A percentile compares a stretch with the other conserved stretches of the same genome.
Evolutionary conservation across 2,113 vertebrate genomes (phyloP).

Genomic region (Cyprinodon variegatus): DNA sequence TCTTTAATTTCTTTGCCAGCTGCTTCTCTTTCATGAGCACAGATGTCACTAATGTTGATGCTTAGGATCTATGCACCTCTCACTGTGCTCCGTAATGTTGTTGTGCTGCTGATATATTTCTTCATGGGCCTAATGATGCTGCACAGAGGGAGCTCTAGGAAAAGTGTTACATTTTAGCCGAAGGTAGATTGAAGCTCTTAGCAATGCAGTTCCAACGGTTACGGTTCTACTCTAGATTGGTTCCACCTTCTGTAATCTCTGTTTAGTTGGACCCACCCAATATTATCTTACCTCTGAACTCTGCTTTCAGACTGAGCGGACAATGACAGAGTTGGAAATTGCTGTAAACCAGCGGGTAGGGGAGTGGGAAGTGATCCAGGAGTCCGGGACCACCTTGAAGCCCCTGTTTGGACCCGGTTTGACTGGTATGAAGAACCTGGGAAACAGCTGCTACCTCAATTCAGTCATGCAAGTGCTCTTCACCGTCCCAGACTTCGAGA

Average conservation of each 20-base stretch:
- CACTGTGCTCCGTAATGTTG: conserved; percentile 37
- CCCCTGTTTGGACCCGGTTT: conserved; percentile 92
- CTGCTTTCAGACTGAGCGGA: conserved; percentile 90
- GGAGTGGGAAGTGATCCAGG: conserved; percentile 98
- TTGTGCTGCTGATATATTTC: conserved; percentile 33
- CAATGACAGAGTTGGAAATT: conserved; percentile 98
- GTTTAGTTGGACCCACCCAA: background rate
- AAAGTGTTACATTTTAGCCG: conserved; percentile 2
- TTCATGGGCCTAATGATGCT: conserved; percentile 44
- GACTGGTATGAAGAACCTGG: conserved; percentile 97
- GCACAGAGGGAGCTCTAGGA: conserved; percentile 24
- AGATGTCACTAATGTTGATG: conserved; percentile 12
- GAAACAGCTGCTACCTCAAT: conserved; percentile 99
- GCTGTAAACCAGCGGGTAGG: conserved; percentile 98
- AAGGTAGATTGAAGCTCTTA: conserved; percentile 37
- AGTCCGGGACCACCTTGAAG: conserved; percentile 90
- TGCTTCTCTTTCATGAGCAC: conserved; percentile 17
- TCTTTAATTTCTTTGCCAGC: conserved; percentile 37
- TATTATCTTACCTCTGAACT: background rate
- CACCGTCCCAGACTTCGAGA: conserved; percentile 97
- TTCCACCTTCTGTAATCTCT: conserved; percentile 14
- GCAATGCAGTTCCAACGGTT: conserved; percentile 13
- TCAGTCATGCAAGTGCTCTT: conserved; percentile 99
- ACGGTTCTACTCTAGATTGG: conserved; percentile 1
- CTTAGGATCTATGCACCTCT: conserved; percentile 26